Percentiles rank a stretch among this genome's conserved stretches.
These are phyloP conservation scores for Caenorhabditis sinica DNA, from an alignment of 2,888 invertebrate species.

Conservation along the genomic window DNA sequence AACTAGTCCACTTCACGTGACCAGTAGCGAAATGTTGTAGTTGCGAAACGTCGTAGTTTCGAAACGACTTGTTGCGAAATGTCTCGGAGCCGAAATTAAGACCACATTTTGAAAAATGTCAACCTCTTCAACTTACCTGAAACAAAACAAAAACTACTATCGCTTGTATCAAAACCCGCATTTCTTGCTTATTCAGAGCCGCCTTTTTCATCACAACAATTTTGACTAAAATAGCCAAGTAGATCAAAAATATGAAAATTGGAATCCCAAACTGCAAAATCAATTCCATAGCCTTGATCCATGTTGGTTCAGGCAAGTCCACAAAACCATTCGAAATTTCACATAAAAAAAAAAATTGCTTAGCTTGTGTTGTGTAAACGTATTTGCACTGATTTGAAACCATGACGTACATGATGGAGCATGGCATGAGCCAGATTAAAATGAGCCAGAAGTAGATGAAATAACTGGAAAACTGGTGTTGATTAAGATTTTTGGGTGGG, in stretches of 20 bases:
- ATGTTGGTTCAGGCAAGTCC: conserved; percentile 11
- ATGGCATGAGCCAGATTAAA: conserved; percentile 14
- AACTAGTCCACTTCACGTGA: too few species aligned
- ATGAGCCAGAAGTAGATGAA: conserved; percentile 31
- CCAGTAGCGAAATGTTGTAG: too few species aligned
- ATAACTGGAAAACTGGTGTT: conserved; percentile 18
- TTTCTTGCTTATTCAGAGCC: conserved; percentile 23
- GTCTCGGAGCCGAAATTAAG: too few species aligned
- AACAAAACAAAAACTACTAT: conserved; percentile 35
- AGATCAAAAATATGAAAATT: conserved; percentile 31
- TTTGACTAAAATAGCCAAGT: conserved; percentile 36
- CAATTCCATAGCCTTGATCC: conserved; percentile 25
- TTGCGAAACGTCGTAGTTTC: too few species aligned
- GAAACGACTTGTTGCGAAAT: too few species aligned
- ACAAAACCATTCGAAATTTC: not conserved
- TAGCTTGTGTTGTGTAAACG: not conserved
- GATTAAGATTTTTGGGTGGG: too few species aligned
- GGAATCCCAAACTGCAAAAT: conserved; percentile 33
- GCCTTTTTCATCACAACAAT: conserved; percentile 38
- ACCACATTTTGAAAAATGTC: not conserved
- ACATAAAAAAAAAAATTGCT: conserved; percentile 30
- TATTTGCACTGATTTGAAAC: conserved; percentile 39
- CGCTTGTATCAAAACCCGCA: conserved; percentile 44
- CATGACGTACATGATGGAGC: not conserved
- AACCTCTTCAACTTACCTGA: conserved; percentile 13